Conservation (phyloP, 92 coral and sea anemone species). For the Parazoanthus atlanticus region DNA sequence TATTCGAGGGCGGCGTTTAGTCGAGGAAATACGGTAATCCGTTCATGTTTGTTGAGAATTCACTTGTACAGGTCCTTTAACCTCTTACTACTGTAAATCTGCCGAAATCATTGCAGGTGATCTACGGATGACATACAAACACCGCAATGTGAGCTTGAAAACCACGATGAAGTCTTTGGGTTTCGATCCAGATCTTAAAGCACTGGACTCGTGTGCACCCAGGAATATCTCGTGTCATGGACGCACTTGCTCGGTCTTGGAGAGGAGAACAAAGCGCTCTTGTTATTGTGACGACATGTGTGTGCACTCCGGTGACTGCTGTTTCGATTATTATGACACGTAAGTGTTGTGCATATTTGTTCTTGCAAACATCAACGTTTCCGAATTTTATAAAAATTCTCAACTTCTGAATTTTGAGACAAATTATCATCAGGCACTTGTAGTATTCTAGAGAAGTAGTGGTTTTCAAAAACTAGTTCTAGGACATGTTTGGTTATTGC, state of each 20-base stretch:
- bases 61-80: background rate
- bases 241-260: constrained; percentile 2
- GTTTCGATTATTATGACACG: constrained; percentile 38
- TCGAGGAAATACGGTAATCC: too few relatives aligned
- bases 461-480: too few relatives aligned
- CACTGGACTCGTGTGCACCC: constrained; percentile 16
- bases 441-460: too few relatives aligned
- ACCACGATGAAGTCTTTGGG: constrained; percentile 10
- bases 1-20: too few relatives aligned
- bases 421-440: too few relatives aligned
- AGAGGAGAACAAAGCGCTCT: constrained; percentile 1
- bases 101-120: constrained; percentile 26
- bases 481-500: too few relatives aligned
- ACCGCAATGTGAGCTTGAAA: constrained; percentile 10
- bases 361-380: background rate
- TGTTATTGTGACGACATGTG: constrained; percentile 27
- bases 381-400: background rate
- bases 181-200: constrained; percentile 1
- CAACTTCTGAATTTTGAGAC: too few relatives aligned
- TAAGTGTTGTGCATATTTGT: background rate
- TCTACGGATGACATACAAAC: constrained; percentile 29
- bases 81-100: background rate
- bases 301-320: constrained; percentile 19
- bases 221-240: constrained; percentile 24
- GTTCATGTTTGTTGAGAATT: background rate